Conservation (phyloP, 1,140 invertebrate genomes). For the Sycophila sp. region DNA sequence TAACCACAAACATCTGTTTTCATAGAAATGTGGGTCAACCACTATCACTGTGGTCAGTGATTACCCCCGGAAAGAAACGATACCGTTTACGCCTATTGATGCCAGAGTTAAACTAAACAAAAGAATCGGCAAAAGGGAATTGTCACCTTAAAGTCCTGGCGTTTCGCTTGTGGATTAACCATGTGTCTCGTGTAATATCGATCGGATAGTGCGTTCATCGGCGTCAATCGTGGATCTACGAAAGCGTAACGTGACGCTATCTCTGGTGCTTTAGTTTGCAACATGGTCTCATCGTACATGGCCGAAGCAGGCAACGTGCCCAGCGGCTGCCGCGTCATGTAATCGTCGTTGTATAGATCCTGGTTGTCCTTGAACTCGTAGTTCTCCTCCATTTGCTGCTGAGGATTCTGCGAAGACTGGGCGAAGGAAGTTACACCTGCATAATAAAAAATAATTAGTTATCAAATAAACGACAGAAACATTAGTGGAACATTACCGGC, state of each 20-base stretch:
- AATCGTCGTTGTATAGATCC: constrained; percentile 60
- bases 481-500: too few species aligned
- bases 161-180: constrained; percentile 57
- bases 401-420: constrained; percentile 57
- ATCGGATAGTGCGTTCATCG: constrained; percentile 54
- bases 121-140: too few species aligned
- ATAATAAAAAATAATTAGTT: too few species aligned
- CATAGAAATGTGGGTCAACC: too few species aligned
- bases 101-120: too few species aligned
- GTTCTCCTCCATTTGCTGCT: constrained; percentile 67
- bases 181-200: constrained; percentile 59
- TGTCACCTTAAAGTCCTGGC: constrained; percentile 67
- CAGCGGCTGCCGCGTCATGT: constrained; percentile 55
- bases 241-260: constrained; percentile 57
- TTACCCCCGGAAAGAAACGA: too few species aligned
- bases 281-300: constrained; percentile 63
- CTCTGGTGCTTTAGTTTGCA: constrained; percentile 55
- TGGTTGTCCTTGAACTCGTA: constrained; percentile 74
- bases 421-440: constrained; percentile 66
- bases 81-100: too few species aligned
- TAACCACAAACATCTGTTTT: too few species aligned
- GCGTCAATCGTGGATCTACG: constrained; percentile 53
- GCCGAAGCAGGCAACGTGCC: constrained; percentile 62
- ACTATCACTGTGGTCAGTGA: too few species aligned
- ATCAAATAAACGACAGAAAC: too few species aligned